phyloP scores from a whole-genome alignment of 2,113 vertebrate genomes.

The Pardalotus punctatus region DNA sequence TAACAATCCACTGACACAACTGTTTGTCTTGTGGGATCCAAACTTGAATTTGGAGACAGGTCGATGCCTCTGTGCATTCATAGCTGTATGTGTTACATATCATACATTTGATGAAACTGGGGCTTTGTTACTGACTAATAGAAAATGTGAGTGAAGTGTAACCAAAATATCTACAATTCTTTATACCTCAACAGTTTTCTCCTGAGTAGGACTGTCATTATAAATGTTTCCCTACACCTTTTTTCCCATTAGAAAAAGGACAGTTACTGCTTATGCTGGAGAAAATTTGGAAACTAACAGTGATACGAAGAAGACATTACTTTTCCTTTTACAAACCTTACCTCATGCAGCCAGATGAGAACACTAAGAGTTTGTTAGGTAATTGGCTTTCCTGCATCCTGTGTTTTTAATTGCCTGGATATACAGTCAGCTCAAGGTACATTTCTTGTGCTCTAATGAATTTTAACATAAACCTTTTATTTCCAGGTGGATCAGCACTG shows the following conservation, averaged over 20 bases:
- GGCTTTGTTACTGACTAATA: not conserved
- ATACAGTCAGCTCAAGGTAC: constrained; percentile 21
- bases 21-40: not conserved
- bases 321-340: constrained; percentile 13
- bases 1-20: not conserved
- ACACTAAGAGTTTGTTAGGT: not conserved
- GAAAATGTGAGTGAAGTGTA: not conserved
- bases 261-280: not conserved
- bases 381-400: constrained; percentile 33
- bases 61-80: not conserved
- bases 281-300: constrained; percentile 18
- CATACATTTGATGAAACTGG: not conserved
- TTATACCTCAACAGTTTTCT: not conserved
- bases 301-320: not conserved
- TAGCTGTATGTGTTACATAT: not conserved
- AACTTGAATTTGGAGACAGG: not conserved
- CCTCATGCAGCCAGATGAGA: constrained; percentile 27
- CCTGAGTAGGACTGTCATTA: not conserved
- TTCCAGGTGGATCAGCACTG: constrained; percentile 13
- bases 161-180: not conserved
- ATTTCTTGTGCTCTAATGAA: constrained; percentile 42
- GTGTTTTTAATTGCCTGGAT: constrained; percentile 47
- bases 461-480: constrained; percentile 34
- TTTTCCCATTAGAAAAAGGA: not conserved
- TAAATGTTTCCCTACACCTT: not conserved